Evolutionary conservation across 2,888 invertebrate species (phyloP).

Genomic region (Elmis aenea): DNA sequence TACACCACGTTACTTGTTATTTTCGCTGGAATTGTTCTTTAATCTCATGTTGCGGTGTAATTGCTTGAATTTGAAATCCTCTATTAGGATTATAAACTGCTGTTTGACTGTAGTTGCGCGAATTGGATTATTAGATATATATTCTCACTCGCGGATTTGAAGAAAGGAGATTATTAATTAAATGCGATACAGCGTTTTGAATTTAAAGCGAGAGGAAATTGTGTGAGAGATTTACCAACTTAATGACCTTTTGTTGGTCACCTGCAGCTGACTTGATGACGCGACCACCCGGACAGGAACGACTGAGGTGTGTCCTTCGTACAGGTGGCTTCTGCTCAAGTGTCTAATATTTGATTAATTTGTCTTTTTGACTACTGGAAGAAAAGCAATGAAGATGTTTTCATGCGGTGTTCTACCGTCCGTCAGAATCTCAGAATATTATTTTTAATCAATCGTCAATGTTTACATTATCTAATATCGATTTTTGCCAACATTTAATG

Average conservation of each 20-base stretch:
- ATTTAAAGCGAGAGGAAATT: too few species aligned
- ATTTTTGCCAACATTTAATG: too few species aligned
- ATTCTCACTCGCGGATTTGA: too few species aligned
- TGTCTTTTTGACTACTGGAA: too few species aligned
- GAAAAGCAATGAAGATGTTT: too few species aligned
- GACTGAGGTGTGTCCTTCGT: slow-evolving; percentile 1
- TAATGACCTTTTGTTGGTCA: slow-evolving; percentile 5
- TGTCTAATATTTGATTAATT: slow-evolving; percentile 5
- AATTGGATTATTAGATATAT: too few species aligned
- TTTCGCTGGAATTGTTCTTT: slow-evolving; percentile 19
- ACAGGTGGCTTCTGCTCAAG: slow-evolving; percentile 8
- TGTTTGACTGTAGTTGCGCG: slow-evolving; percentile 6
- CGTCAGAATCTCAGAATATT: too few species aligned
- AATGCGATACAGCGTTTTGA: too few species aligned
- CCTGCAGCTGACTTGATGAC: slow-evolving; percentile 4
- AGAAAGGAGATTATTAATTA: too few species aligned
- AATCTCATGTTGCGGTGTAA: slow-evolving; percentile 13
- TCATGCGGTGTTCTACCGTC: too few species aligned
- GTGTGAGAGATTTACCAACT: slow-evolving; percentile 2
- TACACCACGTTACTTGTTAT: slow-evolving; percentile 18
- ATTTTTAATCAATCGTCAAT: too few species aligned
- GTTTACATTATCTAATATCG: too few species aligned
- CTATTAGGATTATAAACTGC: slow-evolving; percentile 10
- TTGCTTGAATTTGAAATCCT: slow-evolving; percentile 14
- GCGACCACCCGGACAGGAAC: slow-evolving; percentile 9